phyloP scores from a whole-genome alignment of 2,113 vertebrate genomes.

The Lipophrys pholis region DNA sequence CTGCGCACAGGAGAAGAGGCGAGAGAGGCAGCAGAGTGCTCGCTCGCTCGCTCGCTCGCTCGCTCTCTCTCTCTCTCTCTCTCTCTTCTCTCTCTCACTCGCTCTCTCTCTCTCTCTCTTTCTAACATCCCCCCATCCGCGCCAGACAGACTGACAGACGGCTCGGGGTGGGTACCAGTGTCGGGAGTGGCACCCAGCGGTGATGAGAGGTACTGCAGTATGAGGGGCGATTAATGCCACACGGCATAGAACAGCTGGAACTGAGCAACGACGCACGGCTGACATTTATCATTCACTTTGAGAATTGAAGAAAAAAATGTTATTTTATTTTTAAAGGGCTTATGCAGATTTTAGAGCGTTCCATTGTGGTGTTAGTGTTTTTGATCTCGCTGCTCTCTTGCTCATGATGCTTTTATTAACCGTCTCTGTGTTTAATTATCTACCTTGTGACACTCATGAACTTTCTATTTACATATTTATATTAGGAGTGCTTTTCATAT shows the following conservation, averaged over 20 bases:
- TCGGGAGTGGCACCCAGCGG: constrained; percentile 65
- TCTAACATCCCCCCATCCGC: constrained; percentile 52
- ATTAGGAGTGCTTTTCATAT: no score
- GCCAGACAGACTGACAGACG: constrained; percentile 68
- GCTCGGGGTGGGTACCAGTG: constrained; percentile 46
- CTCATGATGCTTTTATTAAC: no score
- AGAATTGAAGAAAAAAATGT: no score
- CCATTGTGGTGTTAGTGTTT: no score
- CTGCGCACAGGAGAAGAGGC: constrained; percentile 76
- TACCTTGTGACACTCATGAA: no score
- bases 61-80: constrained; percentile 19
- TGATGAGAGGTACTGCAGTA: constrained; percentile 39
- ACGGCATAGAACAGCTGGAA: constrained; percentile 27
- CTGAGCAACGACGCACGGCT: neutral
- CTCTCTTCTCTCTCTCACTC: constrained; percentile 3
- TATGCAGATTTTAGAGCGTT: no score
- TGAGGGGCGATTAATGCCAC: constrained; percentile 23
- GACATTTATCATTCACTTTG: neutral
- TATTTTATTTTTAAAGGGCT: no score
- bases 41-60: constrained; percentile 43
- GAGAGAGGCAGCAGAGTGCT: constrained; percentile 57
- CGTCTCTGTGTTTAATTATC: no score
- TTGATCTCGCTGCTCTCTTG: no score
- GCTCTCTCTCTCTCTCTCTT: constrained; percentile 33
- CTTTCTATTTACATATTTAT: no score